Evolutionary conservation across 2,888 invertebrate genomes (phyloP).

Genomic region (Kuschelorhynchus macadamiae): DNA sequence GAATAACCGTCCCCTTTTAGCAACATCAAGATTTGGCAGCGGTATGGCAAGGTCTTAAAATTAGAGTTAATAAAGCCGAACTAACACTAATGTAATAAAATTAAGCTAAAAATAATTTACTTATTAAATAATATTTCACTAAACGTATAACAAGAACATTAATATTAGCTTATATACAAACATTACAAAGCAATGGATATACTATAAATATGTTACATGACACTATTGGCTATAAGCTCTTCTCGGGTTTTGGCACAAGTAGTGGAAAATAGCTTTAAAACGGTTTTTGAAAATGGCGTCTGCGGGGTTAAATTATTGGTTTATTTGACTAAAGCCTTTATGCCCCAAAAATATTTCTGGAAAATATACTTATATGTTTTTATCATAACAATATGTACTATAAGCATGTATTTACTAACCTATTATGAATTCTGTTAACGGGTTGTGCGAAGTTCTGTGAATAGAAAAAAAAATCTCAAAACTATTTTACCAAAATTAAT

Average conservation of each 20-base stretch:
- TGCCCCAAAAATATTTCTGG: no score
- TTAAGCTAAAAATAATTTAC: constrained; percentile 30
- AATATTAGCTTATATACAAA: constrained; percentile 67
- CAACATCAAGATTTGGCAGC: constrained; percentile 45
- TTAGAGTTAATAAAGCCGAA: constrained; percentile 22
- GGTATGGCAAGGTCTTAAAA: constrained; percentile 46
- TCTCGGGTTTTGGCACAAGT: constrained; percentile 64
- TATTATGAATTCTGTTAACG: no score
- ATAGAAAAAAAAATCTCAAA: no score
- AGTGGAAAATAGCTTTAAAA: constrained; percentile 27
- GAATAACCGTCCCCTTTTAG: constrained; percentile 36
- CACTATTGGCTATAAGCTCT: constrained; percentile 57
- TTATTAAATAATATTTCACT: constrained; percentile 38
- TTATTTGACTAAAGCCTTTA: no score
- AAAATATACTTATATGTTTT: no score
- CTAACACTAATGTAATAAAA: constrained; percentile 18
- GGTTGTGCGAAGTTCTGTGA: no score
- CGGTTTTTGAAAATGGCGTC: no score
- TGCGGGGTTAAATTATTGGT: no score
- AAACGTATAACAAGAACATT: constrained; percentile 47
- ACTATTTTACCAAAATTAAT: no score
- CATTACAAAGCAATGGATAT: constrained; percentile 65
- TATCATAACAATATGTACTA: no score
- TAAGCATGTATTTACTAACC: no score
- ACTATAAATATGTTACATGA: constrained; percentile 67